Percentiles rank a stretch among this genome's conserved stretches.
Conservation (phyloP, 2,888 invertebrate species). For the Chorisops tibialis region DNA sequence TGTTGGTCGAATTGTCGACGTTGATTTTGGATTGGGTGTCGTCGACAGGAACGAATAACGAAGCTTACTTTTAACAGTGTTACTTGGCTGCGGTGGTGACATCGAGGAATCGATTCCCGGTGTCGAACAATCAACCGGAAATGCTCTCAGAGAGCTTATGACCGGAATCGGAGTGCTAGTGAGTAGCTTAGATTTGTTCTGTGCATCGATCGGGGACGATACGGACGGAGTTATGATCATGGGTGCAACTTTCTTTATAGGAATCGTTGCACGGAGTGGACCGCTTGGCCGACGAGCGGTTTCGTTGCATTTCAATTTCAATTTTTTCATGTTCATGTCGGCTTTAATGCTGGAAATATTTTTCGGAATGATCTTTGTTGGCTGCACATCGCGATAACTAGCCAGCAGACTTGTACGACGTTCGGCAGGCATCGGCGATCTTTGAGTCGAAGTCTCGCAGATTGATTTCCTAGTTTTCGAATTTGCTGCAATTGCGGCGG, state of each 20-base stretch:
- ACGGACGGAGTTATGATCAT: conserved; percentile 36
- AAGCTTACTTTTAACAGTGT: conserved; percentile 31
- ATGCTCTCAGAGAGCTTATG: not conserved
- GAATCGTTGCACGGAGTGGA: conserved; percentile 41
- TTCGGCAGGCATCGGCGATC: not conserved
- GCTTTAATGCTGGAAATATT: conserved; percentile 5
- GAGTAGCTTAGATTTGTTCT: conserved; percentile 26
- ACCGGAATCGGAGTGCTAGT: conserved; percentile 37
- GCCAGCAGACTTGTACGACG: not conserved
- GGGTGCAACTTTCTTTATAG: conserved; percentile 40
- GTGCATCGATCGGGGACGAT: conserved; percentile 31
- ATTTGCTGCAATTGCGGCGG: not conserved
- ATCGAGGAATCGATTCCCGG: conserved; percentile 30
- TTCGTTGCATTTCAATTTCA: conserved; percentile 33
- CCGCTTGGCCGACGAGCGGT: conserved; percentile 36
- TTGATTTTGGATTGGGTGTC: conserved; percentile 36
- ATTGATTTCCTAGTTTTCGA: not conserved
- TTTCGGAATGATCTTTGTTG: not conserved
- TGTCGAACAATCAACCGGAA: conserved; percentile 37
- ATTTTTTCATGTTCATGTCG: conserved; percentile 1
- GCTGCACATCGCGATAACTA: not conserved
- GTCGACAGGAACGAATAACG: conserved; percentile 37
- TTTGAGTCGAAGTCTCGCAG: not conserved
- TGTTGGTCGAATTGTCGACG: conserved; percentile 22
- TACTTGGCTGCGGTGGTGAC: conserved; percentile 33